Conservation (phyloP, 2,113 vertebrate species). For the Crocuta crocuta region DNA sequence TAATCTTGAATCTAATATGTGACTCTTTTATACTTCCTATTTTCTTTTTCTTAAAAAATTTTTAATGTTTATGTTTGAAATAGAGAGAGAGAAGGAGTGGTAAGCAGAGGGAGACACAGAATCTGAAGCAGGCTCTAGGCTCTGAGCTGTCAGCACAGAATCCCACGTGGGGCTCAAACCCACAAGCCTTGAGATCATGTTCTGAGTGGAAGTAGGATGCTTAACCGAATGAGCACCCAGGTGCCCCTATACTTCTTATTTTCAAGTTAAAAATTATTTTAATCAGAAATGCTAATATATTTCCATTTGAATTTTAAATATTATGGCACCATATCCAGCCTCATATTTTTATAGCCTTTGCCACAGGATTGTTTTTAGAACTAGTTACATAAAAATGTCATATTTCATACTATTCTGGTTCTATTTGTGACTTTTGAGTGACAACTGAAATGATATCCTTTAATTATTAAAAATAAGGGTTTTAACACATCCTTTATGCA, state of each 20-base stretch:
- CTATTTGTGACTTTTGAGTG: not conserved
- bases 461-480: not conserved
- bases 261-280: conserved; percentile 47
- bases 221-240: too few relatives aligned
- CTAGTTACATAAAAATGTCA: not conserved
- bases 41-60: conserved; percentile 3
- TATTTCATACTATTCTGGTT: not conserved
- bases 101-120: too few relatives aligned
- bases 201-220: too few relatives aligned
- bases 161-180: too few relatives aligned
- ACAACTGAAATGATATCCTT: not conserved
- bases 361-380: not conserved
- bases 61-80: too few relatives aligned
- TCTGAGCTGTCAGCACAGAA: too few relatives aligned
- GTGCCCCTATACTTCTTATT: conserved; percentile 49
- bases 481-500: not conserved
- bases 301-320: conserved; percentile 59
- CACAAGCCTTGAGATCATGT: too few relatives aligned
- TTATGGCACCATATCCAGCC: not conserved
- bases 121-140: too few relatives aligned
- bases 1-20: conserved; percentile 69
- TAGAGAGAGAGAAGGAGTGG: too few relatives aligned
- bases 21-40: conserved; percentile 65
- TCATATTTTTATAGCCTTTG: not conserved
- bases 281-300: conserved; percentile 62